A percentile compares a stretch with the other conserved stretches of the same genome.
Evolutionary conservation across 2,888 invertebrate genomes (phyloP).

Genomic region (Timema podura): DNA sequence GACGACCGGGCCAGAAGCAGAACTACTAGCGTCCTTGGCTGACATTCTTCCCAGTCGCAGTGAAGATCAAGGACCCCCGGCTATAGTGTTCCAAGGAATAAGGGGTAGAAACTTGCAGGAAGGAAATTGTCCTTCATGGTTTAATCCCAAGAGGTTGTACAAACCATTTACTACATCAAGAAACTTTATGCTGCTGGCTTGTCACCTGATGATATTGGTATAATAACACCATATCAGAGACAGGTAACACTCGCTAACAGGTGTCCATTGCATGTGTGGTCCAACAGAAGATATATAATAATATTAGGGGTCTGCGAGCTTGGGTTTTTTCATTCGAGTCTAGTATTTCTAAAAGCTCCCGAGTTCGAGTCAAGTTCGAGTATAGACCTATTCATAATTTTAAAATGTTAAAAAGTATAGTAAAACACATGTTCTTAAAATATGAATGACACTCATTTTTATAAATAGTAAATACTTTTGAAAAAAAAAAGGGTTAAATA

Average conservation of each 20-base stretch:
- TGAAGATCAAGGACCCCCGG: conserved; percentile 46
- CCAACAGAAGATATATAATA: too few species aligned
- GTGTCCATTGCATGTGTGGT: too few species aligned
- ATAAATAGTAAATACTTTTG: too few species aligned
- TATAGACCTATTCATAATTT: too few species aligned
- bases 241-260: conserved; percentile 57
- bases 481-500: too few species aligned
- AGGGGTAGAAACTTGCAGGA: conserved; percentile 58
- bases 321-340: too few species aligned
- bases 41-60: conserved; percentile 41
- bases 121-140: conserved; percentile 81
- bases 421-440: too few species aligned
- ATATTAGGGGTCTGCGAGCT: too few species aligned
- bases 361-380: too few species aligned
- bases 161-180: conserved; percentile 59
- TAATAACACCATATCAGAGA: conserved; percentile 88
- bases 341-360: too few species aligned
- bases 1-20: conserved; percentile 45
- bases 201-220: conserved; percentile 70
- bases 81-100: conserved; percentile 68
- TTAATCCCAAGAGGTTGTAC: conserved; percentile 76
- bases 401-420: too few species aligned
- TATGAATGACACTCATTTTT: too few species aligned
- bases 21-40: conserved; percentile 35
- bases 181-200: conserved; percentile 63